Evolutionary conservation across 1,140 invertebrate species (phyloP), one percentile per base, ranked within the genome.

Genomic region (Drosophila equinoxialis): DNA sequence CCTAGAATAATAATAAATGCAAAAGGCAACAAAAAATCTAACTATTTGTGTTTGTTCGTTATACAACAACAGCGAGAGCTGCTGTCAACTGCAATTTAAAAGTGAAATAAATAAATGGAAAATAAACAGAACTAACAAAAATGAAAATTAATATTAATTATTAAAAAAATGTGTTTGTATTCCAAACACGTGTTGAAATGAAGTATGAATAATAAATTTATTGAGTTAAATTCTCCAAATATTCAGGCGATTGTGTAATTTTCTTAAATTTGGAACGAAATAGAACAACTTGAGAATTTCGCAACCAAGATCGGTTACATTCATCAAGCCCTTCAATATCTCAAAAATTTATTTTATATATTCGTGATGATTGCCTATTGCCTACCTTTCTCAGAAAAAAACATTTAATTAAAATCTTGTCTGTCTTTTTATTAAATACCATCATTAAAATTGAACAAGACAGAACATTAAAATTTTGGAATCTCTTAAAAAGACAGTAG

Each of bases 71-170:
- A 59, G 17, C 14, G 30, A 37, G 8, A 37, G 57, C 33, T 20
- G 57, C 33, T 59, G 57, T 59, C 35, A 59, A 59, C 33, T 59
- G 33, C 57, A 59, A 59, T 59, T 59, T 59, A 59, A 51, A 59
- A 59, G 33, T 59, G 57, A 39, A 59, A 59, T 59, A 59, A 59
- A 59, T 37, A 59, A 30, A 51, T 26, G 23, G 14, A 20, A 65
- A 76, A 48, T 42, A 39, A 48, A 35, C 37, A 37, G 23, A 59
- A 45, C 55, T 51, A 11, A 39, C 41, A 65, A 55, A 42, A 61
- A 35, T 37, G n/a, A 41, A 41, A 61, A 42, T 20, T 30, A 62
- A 17, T 45, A 62, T 41, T 26, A 23, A 62, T 42, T 45, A 42
- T 62, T 59, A 23, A 37, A 62, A 39, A 39, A 13, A 37, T 37